Conservation (phyloP, 2,888 invertebrate species). For the Drosophila atroscutellata region DNA sequence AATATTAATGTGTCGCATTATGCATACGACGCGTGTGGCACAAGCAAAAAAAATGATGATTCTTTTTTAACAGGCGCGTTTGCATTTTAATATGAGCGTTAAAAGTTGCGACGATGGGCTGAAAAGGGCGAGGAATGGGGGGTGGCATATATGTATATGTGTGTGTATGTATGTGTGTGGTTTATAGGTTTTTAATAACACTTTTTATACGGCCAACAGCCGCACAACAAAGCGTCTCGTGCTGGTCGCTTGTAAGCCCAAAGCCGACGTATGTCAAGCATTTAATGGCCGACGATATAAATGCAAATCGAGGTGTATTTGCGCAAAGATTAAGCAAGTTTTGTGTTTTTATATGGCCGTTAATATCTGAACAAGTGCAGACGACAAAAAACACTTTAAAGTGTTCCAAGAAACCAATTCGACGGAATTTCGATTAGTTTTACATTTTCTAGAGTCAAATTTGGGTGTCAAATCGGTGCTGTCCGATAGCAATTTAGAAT, state of each 20-base stretch:
- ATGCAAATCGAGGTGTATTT: constrained; percentile 33
- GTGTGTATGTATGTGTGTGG: constrained; percentile 35
- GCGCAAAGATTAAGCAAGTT: constrained; percentile 51
- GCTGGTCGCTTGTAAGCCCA: constrained; percentile 26
- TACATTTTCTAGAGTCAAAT: not conserved
- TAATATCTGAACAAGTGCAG: constrained; percentile 20
- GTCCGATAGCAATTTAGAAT: not conserved
- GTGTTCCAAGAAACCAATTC: constrained; percentile 14
- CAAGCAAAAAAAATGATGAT: constrained; percentile 5
- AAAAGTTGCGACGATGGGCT: constrained; percentile 40
- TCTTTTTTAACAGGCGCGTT: constrained; percentile 44
- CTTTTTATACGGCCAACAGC: constrained; percentile 54
- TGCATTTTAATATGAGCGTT: constrained; percentile 68
- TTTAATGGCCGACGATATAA: constrained; percentile 61
- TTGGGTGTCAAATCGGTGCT: too few species aligned
- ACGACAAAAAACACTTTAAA: not conserved
- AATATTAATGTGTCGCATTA: constrained; percentile 60
- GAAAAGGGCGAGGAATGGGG: not conserved
- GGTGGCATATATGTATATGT: not conserved
- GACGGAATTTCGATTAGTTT: not conserved
- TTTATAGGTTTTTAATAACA: constrained; percentile 75
- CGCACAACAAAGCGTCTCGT: constrained; percentile 23
- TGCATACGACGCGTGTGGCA: constrained; percentile 45
- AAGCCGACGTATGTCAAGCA: constrained; percentile 49
- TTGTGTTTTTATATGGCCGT: constrained; percentile 15